A percentile compares a stretch with the other conserved stretches of the same genome.
These are phyloP conservation scores for Helobdella robusta DNA, from an alignment of 2,888 invertebrate genomes.

Conservation along the genomic window DNA sequence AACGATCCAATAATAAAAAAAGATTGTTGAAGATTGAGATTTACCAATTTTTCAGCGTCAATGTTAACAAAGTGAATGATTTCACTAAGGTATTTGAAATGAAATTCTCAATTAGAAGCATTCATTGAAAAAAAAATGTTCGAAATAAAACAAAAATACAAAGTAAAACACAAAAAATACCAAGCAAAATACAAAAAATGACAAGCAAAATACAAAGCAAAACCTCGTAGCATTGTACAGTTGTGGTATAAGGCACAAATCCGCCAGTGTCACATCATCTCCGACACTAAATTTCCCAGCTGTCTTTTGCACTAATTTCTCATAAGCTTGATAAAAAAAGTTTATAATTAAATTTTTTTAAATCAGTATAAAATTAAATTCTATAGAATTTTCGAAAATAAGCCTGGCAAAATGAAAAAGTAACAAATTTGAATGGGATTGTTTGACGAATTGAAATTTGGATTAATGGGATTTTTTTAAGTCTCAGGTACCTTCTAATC, in stretches of 20 bases:
- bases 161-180: not conserved
- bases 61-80: not conserved
- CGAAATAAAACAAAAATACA: not conserved
- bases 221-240: constrained; percentile 83
- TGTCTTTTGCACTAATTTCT: constrained; percentile 69
- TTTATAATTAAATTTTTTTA: not conserved
- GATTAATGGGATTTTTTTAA: too few relatives aligned
- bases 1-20: not conserved
- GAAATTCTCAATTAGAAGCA: not conserved
- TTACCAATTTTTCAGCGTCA: too few relatives aligned
- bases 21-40: not conserved
- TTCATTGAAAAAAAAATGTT: not conserved
- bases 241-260: constrained; percentile 88
- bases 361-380: not conserved
- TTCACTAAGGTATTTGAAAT: too few relatives aligned
- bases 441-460: too few relatives aligned
- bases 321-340: constrained; percentile 59
- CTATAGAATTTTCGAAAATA: not conserved
- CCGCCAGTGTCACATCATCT: constrained; percentile 83
- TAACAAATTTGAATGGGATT: not conserved
- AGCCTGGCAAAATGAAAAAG: not conserved
- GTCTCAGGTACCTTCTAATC: constrained; percentile 70
- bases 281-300: constrained; percentile 75
- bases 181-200: too few relatives aligned
- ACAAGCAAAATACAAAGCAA: constrained; percentile 1